phyloP scores from a whole-genome alignment of 1,140 invertebrate genomes.

The Xylocopa sonorina region DNA sequence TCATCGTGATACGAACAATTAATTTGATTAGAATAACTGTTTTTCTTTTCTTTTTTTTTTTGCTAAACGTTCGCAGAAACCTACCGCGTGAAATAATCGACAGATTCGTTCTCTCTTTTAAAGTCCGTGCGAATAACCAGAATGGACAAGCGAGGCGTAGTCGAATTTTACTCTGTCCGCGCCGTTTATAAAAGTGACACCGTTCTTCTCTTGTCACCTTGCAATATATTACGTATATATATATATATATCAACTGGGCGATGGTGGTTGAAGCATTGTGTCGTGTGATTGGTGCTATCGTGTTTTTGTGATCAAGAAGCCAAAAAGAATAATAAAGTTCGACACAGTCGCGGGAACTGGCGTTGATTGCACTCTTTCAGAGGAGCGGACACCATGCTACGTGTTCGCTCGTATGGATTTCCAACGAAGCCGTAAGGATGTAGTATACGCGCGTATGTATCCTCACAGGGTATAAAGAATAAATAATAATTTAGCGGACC shows the following conservation, averaged over 20 bases:
- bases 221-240: background rate
- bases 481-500: constrained; percentile 26
- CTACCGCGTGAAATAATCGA: constrained; percentile 42
- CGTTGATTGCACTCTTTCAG: constrained; percentile 4
- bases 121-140: constrained; percentile 44
- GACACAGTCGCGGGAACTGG: constrained; percentile 28
- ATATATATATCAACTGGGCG: constrained; percentile 20
- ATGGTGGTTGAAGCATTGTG: constrained; percentile 78
- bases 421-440: constrained; percentile 2
- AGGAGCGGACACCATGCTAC: background rate
- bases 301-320: constrained; percentile 81
- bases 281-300: constrained; percentile 79
- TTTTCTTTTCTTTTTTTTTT: no score
- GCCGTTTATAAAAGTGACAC: constrained; percentile 34
- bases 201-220: background rate
- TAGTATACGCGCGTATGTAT: no score
- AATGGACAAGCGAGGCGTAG: background rate
- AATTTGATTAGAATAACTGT: constrained; percentile 50
- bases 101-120: constrained; percentile 4
- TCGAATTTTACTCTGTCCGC: constrained; percentile 22
- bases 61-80: constrained; percentile 54
- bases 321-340: constrained; percentile 66
- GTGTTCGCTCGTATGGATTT: background rate
- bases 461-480: constrained; percentile 1
- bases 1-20: constrained; percentile 56